Conservation (phyloP, 2,797 vertebrate genomes). For the Danionella dracula region DNA sequence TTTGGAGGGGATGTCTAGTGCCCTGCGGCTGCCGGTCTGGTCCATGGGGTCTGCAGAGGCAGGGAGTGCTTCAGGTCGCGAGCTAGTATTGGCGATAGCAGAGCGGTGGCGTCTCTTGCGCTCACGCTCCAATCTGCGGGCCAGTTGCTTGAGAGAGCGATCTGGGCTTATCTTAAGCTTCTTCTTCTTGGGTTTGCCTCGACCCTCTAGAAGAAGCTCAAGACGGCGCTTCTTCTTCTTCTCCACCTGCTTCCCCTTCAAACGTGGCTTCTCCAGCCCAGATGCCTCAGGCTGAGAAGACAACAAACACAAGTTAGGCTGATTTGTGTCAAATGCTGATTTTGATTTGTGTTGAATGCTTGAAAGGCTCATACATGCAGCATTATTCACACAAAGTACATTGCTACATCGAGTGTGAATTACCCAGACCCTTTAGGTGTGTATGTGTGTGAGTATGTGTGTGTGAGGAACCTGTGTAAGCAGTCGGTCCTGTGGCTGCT, state of each 20-base stretch:
- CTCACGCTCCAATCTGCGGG: constrained; percentile 78
- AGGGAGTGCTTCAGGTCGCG: no score
- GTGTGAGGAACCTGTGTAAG: constrained; percentile 47
- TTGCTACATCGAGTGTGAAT: no score
- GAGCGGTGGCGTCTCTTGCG: background rate
- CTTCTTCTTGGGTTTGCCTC: constrained; percentile 92
- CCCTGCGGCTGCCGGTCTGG: constrained; percentile 77
- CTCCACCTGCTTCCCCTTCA: constrained; percentile 90
- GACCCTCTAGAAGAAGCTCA: constrained; percentile 77
- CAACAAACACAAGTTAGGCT: no score
- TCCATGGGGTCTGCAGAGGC: no score
- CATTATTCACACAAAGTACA: no score
- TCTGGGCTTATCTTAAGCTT: constrained; percentile 91
- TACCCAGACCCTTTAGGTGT: no score
- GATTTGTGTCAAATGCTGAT: no score
- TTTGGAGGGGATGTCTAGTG: constrained; percentile 95
- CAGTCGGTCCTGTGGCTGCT: constrained; percentile 92
- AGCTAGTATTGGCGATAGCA: no score
- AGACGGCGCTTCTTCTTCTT: constrained; percentile 92
- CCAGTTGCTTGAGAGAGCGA: constrained; percentile 90
- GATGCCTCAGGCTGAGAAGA: constrained; percentile 80
- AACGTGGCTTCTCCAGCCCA: constrained; percentile 87
- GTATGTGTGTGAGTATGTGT: no score
- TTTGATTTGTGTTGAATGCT: no score
- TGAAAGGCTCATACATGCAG: no score